A percentile compares a stretch with the other conserved stretches of the same genome.
phyloP scores from a whole-genome alignment of 2,113 vertebrate species.

The Formicarius rufipectus region DNA sequence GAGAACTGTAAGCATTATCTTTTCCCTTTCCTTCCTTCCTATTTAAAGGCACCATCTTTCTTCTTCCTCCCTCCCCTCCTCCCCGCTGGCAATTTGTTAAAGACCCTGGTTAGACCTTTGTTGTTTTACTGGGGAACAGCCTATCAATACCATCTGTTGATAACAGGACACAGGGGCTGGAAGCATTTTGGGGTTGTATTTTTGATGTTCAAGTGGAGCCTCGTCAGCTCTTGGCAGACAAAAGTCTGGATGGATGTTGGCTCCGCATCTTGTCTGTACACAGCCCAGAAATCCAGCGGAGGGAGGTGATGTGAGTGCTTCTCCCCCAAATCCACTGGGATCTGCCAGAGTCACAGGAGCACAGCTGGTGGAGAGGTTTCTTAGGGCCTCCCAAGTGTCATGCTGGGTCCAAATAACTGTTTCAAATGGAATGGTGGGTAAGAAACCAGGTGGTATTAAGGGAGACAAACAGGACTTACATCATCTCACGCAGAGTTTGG shows the following conservation, averaged over 20 bases:
- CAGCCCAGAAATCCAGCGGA: background rate
- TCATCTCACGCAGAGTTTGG: fast-evolving
- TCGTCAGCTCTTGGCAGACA: background rate
- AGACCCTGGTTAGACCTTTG: conserved; percentile 2
- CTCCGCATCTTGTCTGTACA: background rate
- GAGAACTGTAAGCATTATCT: background rate
- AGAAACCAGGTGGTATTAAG: background rate
- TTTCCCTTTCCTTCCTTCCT: background rate
- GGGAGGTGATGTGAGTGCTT: background rate
- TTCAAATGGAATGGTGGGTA: background rate
- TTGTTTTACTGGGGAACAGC: conserved; percentile 20
- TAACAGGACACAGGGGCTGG: background rate
- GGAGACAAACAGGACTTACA: background rate
- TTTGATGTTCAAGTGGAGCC: background rate
- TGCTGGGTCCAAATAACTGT: background rate
- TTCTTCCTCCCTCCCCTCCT: background rate
- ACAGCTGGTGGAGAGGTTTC: background rate
- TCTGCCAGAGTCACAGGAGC: background rate
- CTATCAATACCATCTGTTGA: conserved; percentile 17
- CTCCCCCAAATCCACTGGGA: background rate
- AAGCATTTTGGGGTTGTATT: background rate
- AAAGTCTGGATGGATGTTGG: background rate
- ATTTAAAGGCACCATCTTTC: background rate
- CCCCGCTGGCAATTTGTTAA: background rate
- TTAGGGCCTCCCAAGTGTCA: background rate